Conservation (phyloP, 2,113 vertebrate species). For the Rhinogobius similis region DNA sequence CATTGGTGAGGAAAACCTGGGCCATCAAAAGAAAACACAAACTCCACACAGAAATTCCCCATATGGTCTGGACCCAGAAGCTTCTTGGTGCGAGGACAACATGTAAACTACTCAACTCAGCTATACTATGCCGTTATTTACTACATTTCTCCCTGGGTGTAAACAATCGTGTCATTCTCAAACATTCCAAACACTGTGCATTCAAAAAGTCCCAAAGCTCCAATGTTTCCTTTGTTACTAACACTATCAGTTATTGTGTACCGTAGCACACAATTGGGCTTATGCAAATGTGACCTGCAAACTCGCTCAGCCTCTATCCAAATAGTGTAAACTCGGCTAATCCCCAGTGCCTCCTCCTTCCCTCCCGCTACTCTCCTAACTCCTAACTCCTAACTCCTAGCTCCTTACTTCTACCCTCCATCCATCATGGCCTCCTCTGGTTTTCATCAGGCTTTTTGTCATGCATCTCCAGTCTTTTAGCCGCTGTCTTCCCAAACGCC, state of each 20-base stretch:
- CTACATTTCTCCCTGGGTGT: neutral
- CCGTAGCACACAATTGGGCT: neutral
- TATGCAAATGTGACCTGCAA: conserved; percentile 9
- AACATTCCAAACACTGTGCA: neutral
- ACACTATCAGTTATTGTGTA: neutral
- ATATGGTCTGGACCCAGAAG: no score
- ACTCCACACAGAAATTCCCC: no score
- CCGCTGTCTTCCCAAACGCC: conserved; percentile 38
- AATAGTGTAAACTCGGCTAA: conserved; percentile 11
- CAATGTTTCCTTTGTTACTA: neutral
- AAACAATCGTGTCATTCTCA: neutral
- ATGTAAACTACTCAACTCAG: no score
- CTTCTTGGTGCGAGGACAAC: neutral
- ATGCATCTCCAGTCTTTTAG: conserved; percentile 48
- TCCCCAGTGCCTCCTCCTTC: neutral
- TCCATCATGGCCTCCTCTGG: conserved; percentile 40
- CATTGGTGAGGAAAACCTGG: no score
- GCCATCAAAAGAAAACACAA: no score
- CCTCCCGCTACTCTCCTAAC: conserved; percentile 6
- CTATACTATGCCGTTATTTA: neutral
- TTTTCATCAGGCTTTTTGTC: conserved; percentile 34
- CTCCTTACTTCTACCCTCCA: conserved; percentile 31
- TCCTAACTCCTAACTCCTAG: conserved; percentile 21
- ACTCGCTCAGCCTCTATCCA: conserved; percentile 22
- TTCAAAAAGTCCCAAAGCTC: neutral